Evolutionary conservation across 2,888 invertebrate species (phyloP), one percentile per base, ranked within the genome.

Genomic region (Thysanoteuthis rhombus): DNA sequence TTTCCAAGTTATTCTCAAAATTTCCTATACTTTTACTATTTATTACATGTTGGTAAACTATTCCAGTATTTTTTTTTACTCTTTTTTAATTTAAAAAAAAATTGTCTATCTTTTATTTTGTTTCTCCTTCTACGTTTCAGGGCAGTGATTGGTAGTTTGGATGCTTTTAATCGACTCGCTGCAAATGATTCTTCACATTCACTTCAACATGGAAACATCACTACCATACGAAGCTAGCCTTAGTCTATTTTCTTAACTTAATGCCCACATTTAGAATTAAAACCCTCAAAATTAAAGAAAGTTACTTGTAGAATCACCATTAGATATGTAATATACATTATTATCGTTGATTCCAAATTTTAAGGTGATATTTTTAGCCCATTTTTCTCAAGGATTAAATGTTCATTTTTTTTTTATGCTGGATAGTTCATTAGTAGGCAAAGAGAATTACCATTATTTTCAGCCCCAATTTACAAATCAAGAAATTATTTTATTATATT

Each of bases 61-160:
- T n/a, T 75, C n/a, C 32, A 75, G 16, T 75, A 1, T 0, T 75
- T n/a, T 75, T n/a, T n/a, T 75, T n/a, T 75, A 4, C 6, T 75
- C 6, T 75, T 32, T 10, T 32, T 75, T n/a, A 32, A 19, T 12
- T 75, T 32, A 19, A n/a, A n/a, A n/a, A n/a, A n/a, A n/a, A n/a
- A n/a, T n/a, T n/a, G n/a, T n/a, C n/a, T n/a, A n/a, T n/a, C n/a
- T n/a, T n/a, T n/a, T n/a, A n/a, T n/a, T n/a, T n/a, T 6, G 93
- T 36, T 75, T 91, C 89, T 52, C 32, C 39, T 89, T 90, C 93
- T 93, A 32, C 93, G 22, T 94, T 94, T 91, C 94, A 96, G 96
- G n/a, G 95, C 95, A 92, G 93, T 95, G 4, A 94, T 96, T 92
- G 96, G 96, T 39, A 95, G 95, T 0, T 93, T 95, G 93, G 96